phyloP scores from a whole-genome alignment of 1,140 invertebrate species.

The Bilobella aurantiaca region DNA sequence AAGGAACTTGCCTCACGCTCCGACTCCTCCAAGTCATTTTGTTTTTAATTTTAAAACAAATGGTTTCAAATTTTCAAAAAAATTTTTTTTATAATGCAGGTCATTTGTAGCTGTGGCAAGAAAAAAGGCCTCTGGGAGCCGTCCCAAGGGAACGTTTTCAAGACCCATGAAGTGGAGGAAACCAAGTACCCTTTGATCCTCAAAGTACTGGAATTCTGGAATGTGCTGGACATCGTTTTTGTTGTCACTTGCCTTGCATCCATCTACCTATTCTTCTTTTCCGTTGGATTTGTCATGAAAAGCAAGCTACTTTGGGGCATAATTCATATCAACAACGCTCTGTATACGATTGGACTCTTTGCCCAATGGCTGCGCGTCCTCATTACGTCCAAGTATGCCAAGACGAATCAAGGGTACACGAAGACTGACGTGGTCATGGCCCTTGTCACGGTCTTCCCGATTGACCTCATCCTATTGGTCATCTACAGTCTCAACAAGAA shows the following conservation, averaged over 20 bases:
- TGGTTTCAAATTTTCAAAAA: too few species aligned
- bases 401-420: constrained; percentile 27
- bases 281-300: constrained; percentile 27
- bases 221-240: constrained; percentile 19
- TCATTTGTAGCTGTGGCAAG: background rate
- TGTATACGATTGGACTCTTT: constrained; percentile 22
- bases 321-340: constrained; percentile 23
- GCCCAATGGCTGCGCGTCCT: constrained; percentile 24
- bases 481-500: constrained; percentile 20
- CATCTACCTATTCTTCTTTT: constrained; percentile 25
- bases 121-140: constrained; percentile 18
- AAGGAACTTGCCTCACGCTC: background rate
- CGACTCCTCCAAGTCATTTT: constrained; percentile 2
- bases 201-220: constrained; percentile 13
- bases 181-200: constrained; percentile 19
- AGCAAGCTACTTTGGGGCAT: constrained; percentile 18
- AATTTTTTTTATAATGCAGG: too few species aligned
- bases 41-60: too few species aligned
- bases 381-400: constrained; percentile 25
- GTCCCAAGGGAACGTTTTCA: constrained; percentile 11
- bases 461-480: constrained; percentile 25
- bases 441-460: constrained; percentile 19
- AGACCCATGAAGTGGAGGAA: constrained; percentile 18
- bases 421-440: constrained; percentile 21
- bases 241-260: constrained; percentile 18